Evolutionary conservation across 2,888 invertebrate species (phyloP).

Genomic region (Lasioglossum malachurum): DNA sequence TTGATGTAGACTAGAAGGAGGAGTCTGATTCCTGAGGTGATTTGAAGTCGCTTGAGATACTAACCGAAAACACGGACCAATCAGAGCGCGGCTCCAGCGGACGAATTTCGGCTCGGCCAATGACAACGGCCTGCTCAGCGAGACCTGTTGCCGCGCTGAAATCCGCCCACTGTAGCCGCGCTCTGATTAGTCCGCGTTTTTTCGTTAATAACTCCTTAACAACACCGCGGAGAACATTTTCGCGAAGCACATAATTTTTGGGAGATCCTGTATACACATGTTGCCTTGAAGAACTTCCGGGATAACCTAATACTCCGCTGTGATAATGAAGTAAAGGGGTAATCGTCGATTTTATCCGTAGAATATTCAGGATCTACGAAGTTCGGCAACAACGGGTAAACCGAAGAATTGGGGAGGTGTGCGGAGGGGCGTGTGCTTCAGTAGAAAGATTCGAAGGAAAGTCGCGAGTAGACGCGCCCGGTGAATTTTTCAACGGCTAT

Average conservation of each 20-base stretch:
- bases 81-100: not conserved
- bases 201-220: not conserved
- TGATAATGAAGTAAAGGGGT: not conserved
- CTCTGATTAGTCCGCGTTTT: not conserved
- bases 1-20: too few relatives aligned
- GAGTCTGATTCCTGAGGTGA: not conserved
- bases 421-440: not conserved
- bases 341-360: not conserved
- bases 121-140: not conserved
- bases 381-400: not conserved
- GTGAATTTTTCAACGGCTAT: slow-evolving; percentile 37
- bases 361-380: not conserved
- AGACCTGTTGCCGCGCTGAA: not conserved
- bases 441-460: not conserved
- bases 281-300: not conserved
- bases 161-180: not conserved
- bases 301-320: not conserved
- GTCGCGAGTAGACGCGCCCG: slow-evolving; percentile 20
- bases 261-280: not conserved
- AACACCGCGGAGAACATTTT: not conserved
- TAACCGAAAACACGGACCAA: not conserved
- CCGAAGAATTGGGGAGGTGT: not conserved
- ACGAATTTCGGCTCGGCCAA: not conserved
- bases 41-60: not conserved
- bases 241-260: not conserved